Base-by-base conservation (phyloP, 2,888 invertebrate genomes). In the Stramonita haemastoma region DNA sequence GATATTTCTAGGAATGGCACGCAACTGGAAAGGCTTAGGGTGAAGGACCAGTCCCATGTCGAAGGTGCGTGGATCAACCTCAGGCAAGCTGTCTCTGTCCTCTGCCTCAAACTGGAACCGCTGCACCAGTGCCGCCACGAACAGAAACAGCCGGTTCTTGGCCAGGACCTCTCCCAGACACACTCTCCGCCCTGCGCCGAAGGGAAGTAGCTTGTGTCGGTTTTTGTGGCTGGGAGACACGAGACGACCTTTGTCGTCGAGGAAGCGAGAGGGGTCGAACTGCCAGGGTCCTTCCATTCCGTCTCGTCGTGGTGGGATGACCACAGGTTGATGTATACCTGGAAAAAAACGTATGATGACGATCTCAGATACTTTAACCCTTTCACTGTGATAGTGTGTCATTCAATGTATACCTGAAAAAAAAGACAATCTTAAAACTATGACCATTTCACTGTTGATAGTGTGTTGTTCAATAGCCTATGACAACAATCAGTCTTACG, bases 261-360 rank as follows among this genome's bases (percentile, higher is more conserved):
- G 91, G 89, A 94, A 95, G 70, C 95, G 89, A 15, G 92, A 91
- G 6, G 94, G 94, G 17, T 91, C 87, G 88, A 95, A 95, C 6
- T 66, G 89, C 93, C 94, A 95, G 95, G 95, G 29, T 93, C 92
- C 0, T 89, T 89, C 95, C 95, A 95, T 36, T 93, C 90, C 8
- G 86, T 89, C 19, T 92, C 92, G 90, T 94, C 93, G 86, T 95
- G 95, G 86, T 95, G 95, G 32, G 94, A 57, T 11, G 93, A 92
- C 95, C 95, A 95, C 13, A 95, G 91, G 89, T 95, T 95, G 6
- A 95, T 93, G 89, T 95, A 93, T 4, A 95, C 93, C 95, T 95
- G 86, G 0, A 73, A 83, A 19, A 46, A 13, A 32, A 2, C 46
- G 8, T 46, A 5, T 46, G 46, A 8, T 46, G 46, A 46, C 46